Evolutionary conservation across 2,797 vertebrate species (phyloP).

Genomic region (Gallirallus australis): DNA sequence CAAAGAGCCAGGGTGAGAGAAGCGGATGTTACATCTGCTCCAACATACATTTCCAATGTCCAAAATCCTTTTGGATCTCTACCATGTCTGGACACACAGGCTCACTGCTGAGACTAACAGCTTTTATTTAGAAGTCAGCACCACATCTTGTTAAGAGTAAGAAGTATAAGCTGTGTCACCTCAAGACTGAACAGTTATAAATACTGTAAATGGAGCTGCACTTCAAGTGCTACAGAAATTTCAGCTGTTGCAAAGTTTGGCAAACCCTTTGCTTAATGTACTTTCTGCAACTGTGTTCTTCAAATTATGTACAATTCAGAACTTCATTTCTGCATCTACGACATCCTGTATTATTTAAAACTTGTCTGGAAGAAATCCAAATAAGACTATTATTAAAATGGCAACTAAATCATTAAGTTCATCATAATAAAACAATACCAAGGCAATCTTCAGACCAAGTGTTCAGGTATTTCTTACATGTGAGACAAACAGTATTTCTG

Average conservation of each 20-base stretch:
- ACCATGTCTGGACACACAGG: background rate
- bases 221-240: background rate
- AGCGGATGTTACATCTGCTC: background rate
- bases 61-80: background rate
- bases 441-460: background rate
- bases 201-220: background rate
- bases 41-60: background rate
- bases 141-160: background rate
- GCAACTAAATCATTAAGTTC: background rate
- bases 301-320: background rate
- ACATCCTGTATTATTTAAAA: constrained; percentile 51
- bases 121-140: background rate
- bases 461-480: background rate
- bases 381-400: background rate
- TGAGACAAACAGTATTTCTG: background rate
- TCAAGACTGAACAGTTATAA: background rate
- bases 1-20: background rate
- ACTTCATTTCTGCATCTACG: background rate
- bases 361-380: constrained; percentile 31
- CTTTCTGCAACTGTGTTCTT: background rate
- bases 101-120: background rate
- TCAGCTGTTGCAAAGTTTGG: background rate
- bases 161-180: background rate
- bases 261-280: background rate
- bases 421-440: background rate